phyloP scores from a whole-genome alignment of 2,888 invertebrate genomes.

The Tuberolachnus salignus region DNA sequence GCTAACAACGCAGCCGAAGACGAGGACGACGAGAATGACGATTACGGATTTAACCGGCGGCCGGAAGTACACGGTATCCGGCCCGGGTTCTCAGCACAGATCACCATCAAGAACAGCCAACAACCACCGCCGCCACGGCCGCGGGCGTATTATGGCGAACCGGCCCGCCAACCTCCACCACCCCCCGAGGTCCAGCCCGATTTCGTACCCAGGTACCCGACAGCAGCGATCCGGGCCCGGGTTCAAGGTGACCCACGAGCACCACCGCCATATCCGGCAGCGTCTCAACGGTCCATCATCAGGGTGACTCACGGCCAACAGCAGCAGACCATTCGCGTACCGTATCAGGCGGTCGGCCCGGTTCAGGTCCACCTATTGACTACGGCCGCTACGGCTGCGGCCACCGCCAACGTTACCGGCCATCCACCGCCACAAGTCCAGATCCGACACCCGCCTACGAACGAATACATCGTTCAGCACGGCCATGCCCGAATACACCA shows the following conservation, averaged over 20 bases:
- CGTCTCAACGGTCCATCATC: conserved; percentile 58
- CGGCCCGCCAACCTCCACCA: conserved; percentile 42
- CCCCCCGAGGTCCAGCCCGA: conserved; percentile 47
- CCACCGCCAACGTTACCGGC: conserved; percentile 60
- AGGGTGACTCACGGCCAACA: conserved; percentile 61
- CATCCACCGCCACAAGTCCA: conserved; percentile 32
- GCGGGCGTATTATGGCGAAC: conserved; percentile 71
- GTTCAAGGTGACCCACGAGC: conserved; percentile 55
- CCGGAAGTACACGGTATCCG: conserved; percentile 87
- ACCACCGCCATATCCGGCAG: conserved; percentile 50
- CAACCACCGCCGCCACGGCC: conserved; percentile 64
- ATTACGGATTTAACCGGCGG: conserved; percentile 87
- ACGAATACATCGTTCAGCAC: conserved; percentile 53
- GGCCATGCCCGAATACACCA: conserved; percentile 55
- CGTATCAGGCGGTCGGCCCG: conserved; percentile 63
- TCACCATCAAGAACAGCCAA: conserved; percentile 75
- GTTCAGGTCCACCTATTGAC: conserved; percentile 63
- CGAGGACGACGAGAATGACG: conserved; percentile 80
- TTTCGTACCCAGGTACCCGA: conserved; percentile 41
- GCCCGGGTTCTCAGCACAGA: conserved; percentile 79
- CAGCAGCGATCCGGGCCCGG: conserved; percentile 6
- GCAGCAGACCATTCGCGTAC: conserved; percentile 65
- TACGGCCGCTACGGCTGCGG: conserved; percentile 62
- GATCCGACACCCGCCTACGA: conserved; percentile 57
- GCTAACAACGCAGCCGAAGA: conserved; percentile 63